Conservation (phyloP, 1,140 invertebrate species). For the Brachystomella parvula region DNA sequence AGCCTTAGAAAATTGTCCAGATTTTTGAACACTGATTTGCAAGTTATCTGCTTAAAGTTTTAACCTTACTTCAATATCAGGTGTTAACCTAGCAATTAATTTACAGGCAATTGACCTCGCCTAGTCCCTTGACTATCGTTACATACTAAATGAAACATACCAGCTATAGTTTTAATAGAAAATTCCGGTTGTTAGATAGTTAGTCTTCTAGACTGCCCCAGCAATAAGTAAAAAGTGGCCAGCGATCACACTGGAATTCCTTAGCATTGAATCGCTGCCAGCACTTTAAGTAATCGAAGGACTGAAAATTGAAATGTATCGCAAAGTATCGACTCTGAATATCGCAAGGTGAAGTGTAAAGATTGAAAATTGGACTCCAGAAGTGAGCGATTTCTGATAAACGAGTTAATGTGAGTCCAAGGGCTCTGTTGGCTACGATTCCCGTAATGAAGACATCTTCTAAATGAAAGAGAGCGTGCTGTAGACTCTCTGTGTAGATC, state of each 20-base stretch:
- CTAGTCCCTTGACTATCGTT: too few species aligned
- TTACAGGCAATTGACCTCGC: too few species aligned
- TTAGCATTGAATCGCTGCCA: neutral
- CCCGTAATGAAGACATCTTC: slow-evolving; percentile 86
- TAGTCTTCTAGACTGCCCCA: too few species aligned
- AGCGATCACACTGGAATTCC: neutral
- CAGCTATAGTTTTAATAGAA: too few species aligned
- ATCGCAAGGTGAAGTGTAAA: neutral
- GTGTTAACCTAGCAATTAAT: too few species aligned
- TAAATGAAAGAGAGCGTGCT: slow-evolving; percentile 61
- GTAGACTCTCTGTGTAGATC: slow-evolving; percentile 59
- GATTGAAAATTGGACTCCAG: neutral
- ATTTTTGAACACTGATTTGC: too few species aligned
- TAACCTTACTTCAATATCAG: too few species aligned
- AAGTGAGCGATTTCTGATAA: neutral
- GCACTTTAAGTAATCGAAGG: neutral
- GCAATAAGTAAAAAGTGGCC: neutral
- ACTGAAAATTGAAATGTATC: neutral
- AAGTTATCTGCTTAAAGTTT: too few species aligned
- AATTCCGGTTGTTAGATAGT: too few species aligned
- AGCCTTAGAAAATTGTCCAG: too few species aligned
- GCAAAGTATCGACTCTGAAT: neutral
- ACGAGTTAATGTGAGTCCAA: slow-evolving; percentile 3
- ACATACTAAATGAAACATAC: too few species aligned
- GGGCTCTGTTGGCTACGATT: slow-evolving; percentile 3